These are phyloP conservation scores for Manduca sexta DNA, from an alignment of 1,140 invertebrate species.

Conservation along the genomic window DNA sequence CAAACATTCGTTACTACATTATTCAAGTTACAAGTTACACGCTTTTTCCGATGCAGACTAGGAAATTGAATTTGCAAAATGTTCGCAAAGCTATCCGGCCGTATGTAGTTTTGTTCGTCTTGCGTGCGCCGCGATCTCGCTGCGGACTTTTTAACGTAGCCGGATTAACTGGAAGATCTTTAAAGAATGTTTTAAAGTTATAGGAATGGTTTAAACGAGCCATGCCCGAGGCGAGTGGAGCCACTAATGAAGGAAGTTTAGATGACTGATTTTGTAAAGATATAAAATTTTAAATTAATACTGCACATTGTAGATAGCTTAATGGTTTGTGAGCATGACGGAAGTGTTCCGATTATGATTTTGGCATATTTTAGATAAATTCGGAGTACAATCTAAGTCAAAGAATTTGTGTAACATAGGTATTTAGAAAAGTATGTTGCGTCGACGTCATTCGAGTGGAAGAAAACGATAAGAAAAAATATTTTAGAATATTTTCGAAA, in stretches of 20 bases:
- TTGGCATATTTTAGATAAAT: too few species aligned
- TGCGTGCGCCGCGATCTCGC: neutral
- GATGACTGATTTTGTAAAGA: neutral
- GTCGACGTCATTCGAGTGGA: too few species aligned
- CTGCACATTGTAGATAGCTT: neutral
- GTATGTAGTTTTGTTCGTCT: conserved; percentile 5
- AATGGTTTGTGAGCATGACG: neutral
- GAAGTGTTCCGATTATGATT: neutral
- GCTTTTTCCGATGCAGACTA: conserved; percentile 22
- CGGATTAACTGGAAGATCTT: conserved; percentile 3
- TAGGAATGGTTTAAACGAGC: conserved; percentile 11
- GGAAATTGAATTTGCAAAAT: conserved; percentile 22
- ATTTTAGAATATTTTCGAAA: too few species aligned
- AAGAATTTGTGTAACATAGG: too few species aligned
- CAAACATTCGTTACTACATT: conserved; percentile 18
- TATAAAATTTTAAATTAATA: neutral
- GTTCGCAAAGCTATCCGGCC: conserved; percentile 18
- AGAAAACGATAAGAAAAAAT: too few species aligned
- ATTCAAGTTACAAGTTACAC: conserved; percentile 18
- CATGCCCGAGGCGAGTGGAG: neutral
- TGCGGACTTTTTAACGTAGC: neutral
- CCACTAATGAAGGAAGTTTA: conserved; percentile 7
- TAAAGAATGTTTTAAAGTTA: conserved; percentile 10
- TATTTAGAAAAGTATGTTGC: too few species aligned
- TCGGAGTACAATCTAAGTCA: too few species aligned